These are phyloP conservation scores for Psittacula echo DNA, from an alignment of 2,797 vertebrate species.

Conservation along the genomic window DNA sequence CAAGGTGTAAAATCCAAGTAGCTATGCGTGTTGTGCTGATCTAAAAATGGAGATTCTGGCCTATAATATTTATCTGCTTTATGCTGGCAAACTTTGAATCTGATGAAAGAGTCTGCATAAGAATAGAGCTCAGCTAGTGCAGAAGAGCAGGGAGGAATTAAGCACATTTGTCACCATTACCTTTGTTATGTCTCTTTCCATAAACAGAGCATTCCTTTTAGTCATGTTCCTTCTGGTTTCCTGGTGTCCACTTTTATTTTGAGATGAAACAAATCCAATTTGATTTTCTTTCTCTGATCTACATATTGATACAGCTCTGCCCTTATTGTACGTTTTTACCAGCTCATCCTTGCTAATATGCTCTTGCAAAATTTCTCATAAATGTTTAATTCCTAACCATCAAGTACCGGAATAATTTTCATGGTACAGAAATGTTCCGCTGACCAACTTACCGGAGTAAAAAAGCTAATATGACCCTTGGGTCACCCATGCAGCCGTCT, in stretches of 20 bases:
- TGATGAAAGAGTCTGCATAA: not conserved
- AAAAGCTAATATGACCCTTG: slow-evolving; percentile 64
- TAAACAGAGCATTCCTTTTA: not conserved
- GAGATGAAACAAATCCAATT: slow-evolving; percentile 19
- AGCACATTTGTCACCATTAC: not conserved
- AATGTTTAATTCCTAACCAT: slow-evolving; percentile 67
- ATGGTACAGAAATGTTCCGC: slow-evolving; percentile 47
- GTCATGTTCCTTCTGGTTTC: not conserved
- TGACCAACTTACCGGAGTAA: slow-evolving; percentile 49
- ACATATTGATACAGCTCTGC: not conserved
- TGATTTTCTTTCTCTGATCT: slow-evolving; percentile 27
- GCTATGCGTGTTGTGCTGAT: not conserved
- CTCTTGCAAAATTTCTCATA: slow-evolving; percentile 61
- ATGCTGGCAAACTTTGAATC: not conserved
- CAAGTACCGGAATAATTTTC: slow-evolving; percentile 51
- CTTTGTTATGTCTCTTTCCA: not conserved
- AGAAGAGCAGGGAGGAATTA: not conserved
- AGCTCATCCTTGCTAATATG: slow-evolving; percentile 41
- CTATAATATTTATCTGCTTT: not conserved
- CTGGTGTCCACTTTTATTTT: not conserved
- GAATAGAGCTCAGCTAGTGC: not conserved
- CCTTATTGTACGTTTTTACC: slow-evolving; percentile 10
- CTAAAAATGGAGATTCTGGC: not conserved
- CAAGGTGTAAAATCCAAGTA: not conserved
- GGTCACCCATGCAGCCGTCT: slow-evolving; percentile 40